These are phyloP conservation scores for Suricata suricatta DNA, from an alignment of 2,113 vertebrate species.

Conservation along the genomic window DNA sequence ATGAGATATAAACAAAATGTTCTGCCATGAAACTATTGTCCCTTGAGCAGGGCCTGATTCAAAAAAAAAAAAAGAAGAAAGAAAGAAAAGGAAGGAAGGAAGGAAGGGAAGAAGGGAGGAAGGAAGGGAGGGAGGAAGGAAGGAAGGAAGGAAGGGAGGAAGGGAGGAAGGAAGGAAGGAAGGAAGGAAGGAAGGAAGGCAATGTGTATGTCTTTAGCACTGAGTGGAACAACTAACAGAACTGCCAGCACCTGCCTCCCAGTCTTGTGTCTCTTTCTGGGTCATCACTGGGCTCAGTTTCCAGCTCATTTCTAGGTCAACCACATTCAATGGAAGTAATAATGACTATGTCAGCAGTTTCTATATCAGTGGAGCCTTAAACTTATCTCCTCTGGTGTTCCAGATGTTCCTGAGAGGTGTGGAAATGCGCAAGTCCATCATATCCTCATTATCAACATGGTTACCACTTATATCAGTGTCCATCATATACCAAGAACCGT, in stretches of 20 bases:
- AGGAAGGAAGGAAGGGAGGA: background rate
- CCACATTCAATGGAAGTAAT: background rate
- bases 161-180: no score
- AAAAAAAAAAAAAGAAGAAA: background rate
- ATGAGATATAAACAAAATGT: conserved; percentile 64
- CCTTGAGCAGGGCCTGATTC: background rate
- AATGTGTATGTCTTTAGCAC: background rate
- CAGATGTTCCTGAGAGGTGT: background rate
- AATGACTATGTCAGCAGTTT: background rate
- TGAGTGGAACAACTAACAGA: background rate
- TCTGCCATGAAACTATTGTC: conserved; percentile 36
- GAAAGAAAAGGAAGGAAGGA: rapidly evolving
- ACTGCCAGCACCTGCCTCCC: background rate
- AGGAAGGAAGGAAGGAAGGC: background rate
- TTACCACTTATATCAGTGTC: background rate
- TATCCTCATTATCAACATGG: background rate
- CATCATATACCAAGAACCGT: background rate
- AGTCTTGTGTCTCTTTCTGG: background rate
- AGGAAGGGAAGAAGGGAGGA: rapidly evolving
- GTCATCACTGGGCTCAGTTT: background rate
- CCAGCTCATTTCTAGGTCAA: background rate
- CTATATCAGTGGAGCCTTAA: background rate
- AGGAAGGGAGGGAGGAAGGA: rapidly evolving
- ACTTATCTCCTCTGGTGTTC: background rate
- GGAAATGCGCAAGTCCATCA: background rate